phyloP scores from a whole-genome alignment of 2,797 vertebrate species.

The Allobates femoralis region DNA sequence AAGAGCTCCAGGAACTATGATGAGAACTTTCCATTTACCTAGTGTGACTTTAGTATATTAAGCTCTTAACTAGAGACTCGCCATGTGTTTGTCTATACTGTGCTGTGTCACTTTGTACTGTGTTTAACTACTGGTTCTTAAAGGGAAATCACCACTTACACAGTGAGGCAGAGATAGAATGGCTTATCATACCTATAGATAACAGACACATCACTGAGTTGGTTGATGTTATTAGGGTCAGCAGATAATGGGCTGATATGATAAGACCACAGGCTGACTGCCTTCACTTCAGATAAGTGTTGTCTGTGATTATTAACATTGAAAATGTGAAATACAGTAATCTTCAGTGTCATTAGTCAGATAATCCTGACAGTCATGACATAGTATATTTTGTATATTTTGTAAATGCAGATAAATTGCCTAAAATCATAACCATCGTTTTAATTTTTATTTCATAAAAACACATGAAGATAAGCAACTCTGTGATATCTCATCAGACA shows the following conservation, averaged over 20 bases:
- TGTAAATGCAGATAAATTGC: neutral
- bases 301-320: neutral
- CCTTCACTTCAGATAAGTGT: neutral
- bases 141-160: neutral
- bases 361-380: neutral
- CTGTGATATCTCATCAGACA: too few relatives aligned
- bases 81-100: neutral
- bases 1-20: neutral
- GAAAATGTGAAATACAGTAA: neutral
- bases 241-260: neutral
- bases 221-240: neutral
- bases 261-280: neutral
- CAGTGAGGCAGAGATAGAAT: neutral
- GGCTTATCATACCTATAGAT: neutral
- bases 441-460: too few relatives aligned
- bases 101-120: neutral
- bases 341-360: neutral
- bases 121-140: slow-evolving; percentile 1
- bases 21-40: too few relatives aligned
- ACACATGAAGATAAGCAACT: too few relatives aligned
- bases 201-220: too few relatives aligned
- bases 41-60: too few relatives aligned
- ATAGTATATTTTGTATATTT: neutral
- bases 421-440: too few relatives aligned
- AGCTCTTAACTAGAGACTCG: too few relatives aligned